Evolutionary conservation across 1,140 invertebrate genomes (phyloP), one percentile per base, ranked within the genome.

Genomic region (Drosophila paulistorum): DNA sequence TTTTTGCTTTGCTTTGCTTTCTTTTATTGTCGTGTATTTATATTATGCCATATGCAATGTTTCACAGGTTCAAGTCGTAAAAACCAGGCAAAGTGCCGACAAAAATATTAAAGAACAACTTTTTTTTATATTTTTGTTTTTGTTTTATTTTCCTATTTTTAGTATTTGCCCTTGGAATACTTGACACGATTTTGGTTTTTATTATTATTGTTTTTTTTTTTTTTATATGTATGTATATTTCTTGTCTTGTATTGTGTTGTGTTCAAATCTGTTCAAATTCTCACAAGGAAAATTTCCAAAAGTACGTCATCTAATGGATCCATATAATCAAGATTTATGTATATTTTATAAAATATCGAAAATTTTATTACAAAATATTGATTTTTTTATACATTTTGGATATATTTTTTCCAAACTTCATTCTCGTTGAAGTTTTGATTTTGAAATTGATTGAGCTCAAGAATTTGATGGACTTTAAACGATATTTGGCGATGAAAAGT

Each of bases 141-240:
- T 69, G 35, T 37, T 1, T 23, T 17, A 41, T 37, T 57, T 63
- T 54, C 33, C 30, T 82, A 86, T 79, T 83, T 87, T 82, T 82
- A 77, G 79, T 71, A 73, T 48, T 57, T 87, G 83, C 75, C 76
- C 83, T 86, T 86, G 82, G 83, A 86, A 87, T 86, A 71, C 82
- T 87, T 82, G 82, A 79, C 83, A 86, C 71, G 76, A 73, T 74
- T 86, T 83, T 37, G 23, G 57, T 59, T 48, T 74, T 63, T n/a
- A 17, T 45, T 74, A 35, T 66, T 37, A 58, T 74, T 69, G 51
- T 55, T 51, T 64, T 54, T 59, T 30, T 59, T 74, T 58, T 73
- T 69, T n/a, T n/a, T n/a, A n/a, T n/a, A n/a, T n/a, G n/a, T n/a
- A n/a, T n/a, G n/a, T n/a, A n/a, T n/a, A n/a, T 69, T 70, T 0